These are phyloP conservation scores for Nephrotoma flavescens DNA, from an alignment of 2,888 invertebrate genomes.

Conservation along the genomic window DNA sequence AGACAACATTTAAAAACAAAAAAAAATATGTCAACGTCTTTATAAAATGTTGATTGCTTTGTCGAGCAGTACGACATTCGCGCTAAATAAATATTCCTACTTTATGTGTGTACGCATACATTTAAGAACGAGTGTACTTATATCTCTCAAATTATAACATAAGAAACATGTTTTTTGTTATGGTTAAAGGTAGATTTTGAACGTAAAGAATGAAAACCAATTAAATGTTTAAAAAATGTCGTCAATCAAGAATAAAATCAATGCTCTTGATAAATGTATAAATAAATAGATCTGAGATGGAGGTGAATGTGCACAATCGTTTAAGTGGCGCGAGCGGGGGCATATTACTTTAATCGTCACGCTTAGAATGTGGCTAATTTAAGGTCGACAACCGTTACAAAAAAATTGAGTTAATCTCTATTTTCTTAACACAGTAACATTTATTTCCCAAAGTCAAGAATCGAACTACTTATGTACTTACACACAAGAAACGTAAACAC, in stretches of 20 bases:
- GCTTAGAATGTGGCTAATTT: background rate
- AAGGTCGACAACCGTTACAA: background rate
- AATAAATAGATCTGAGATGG: background rate
- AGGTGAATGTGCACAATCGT: background rate
- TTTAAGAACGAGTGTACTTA: background rate
- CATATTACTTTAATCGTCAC: background rate
- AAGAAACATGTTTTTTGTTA: background rate
- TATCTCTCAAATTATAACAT: background rate
- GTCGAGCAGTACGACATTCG: background rate
- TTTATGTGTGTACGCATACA: background rate
- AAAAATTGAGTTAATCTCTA: background rate
- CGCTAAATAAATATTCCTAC: background rate
- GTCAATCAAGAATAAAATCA: background rate
- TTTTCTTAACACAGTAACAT: background rate
- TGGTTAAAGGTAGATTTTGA: background rate
- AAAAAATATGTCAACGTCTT: background rate
- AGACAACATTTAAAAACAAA: background rate
- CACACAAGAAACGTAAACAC: background rate
- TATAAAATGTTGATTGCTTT: background rate
- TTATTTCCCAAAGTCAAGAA: background rate
- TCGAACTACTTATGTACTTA: background rate
- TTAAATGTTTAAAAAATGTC: background rate
- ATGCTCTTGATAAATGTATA: background rate
- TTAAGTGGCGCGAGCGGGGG: background rate
- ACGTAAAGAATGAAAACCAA: background rate